Evolutionary conservation across 2,888 invertebrate genomes (phyloP).

Genomic region (Orthosia cruda): DNA sequence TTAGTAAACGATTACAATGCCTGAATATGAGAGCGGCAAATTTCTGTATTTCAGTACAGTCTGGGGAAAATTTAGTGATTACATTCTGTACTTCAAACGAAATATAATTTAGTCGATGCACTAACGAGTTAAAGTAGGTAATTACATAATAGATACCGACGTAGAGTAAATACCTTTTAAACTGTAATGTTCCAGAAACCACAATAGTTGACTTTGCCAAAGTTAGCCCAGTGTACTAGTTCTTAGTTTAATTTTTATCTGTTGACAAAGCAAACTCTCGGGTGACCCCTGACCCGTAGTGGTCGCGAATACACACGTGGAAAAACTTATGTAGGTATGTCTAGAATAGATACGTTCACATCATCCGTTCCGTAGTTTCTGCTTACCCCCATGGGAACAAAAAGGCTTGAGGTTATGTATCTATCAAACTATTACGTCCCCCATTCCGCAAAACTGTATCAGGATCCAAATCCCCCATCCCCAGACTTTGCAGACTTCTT

Average conservation of each 20-base stretch:
- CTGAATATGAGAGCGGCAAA: slow-evolving; percentile 1
- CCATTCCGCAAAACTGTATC: too few species aligned
- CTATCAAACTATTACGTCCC: too few species aligned
- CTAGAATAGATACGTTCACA: neutral
- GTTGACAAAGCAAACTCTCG: slow-evolving; percentile 1
- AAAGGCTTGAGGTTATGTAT: too few species aligned
- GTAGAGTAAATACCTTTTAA: neutral
- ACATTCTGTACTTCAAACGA: slow-evolving; percentile 31
- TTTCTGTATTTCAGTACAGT: slow-evolving; percentile 1
- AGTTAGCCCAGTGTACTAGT: neutral
- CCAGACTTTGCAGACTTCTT: too few species aligned
- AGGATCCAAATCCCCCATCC: too few species aligned
- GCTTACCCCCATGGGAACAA: too few species aligned
- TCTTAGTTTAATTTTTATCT: slow-evolving; percentile 14
- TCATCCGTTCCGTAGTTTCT: neutral
- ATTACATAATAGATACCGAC: slow-evolving; percentile 2
- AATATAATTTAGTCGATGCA: slow-evolving; percentile 20
- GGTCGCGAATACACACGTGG: neutral
- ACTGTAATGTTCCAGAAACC: neutral
- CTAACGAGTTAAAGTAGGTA: slow-evolving; percentile 20
- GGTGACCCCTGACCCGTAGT: neutral
- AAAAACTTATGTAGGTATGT: neutral
- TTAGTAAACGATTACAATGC: slow-evolving; percentile 1
- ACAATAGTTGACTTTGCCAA: neutral
- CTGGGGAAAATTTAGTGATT: slow-evolving; percentile 19